A percentile compares a stretch with the other conserved stretches of the same genome.
Conservation (phyloP, 2,797 vertebrate species). For the Erithacus rubecula region DNA sequence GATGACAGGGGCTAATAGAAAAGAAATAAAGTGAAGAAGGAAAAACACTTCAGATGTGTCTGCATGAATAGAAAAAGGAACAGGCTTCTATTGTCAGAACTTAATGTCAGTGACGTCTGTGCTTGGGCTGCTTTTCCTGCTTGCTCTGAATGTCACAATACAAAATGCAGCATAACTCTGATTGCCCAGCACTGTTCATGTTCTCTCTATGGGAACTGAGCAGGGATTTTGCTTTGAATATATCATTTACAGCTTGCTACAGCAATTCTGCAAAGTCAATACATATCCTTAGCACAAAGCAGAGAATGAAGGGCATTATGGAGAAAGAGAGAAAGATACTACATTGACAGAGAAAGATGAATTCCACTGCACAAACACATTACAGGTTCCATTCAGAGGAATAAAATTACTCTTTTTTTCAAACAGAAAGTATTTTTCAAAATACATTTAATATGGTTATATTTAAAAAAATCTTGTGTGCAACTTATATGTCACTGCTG, state of each 20-base stretch:
- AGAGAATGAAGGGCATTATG: conserved; percentile 61
- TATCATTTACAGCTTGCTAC: conserved; percentile 68
- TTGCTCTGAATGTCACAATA: conserved; percentile 16
- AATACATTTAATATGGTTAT: not conserved
- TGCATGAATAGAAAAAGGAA: not conserved
- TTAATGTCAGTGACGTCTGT: not conserved
- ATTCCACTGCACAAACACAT: conserved; percentile 14
- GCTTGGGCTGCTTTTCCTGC: conserved; percentile 9
- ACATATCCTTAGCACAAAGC: conserved; percentile 61
- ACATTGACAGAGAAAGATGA: not conserved
- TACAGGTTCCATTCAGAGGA: not conserved
- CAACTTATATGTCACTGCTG: not conserved
- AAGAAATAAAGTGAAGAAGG: conserved; percentile 19
- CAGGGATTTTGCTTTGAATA: conserved; percentile 72
- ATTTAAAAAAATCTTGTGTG: not conserved
- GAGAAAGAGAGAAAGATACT: conserved; percentile 29
- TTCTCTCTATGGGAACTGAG: conserved; percentile 43
- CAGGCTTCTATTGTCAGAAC: conserved; percentile 15
- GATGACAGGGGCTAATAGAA: not conserved
- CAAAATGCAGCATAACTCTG: conserved; percentile 22
- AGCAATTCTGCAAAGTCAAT: conserved; percentile 71
- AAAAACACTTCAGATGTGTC: not conserved
- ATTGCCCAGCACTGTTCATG: conserved; percentile 31
- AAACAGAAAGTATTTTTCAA: conserved; percentile 23
- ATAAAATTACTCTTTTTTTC: not conserved